Evolutionary conservation across 2,888 invertebrate species (phyloP), one percentile per base, ranked within the genome.

Genomic region (Epinotia ramella): DNA sequence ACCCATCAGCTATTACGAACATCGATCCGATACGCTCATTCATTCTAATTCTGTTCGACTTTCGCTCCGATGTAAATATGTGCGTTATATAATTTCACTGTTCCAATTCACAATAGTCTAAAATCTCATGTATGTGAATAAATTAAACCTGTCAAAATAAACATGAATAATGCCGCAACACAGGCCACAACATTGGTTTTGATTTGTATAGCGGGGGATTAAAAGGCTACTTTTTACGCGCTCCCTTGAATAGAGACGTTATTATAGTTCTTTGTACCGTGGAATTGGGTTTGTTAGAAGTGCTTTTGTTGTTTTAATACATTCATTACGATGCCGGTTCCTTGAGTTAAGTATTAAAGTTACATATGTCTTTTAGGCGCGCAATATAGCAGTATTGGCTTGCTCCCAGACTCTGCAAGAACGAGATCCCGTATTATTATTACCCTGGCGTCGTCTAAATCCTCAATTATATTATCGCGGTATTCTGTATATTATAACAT

Each of bases 291-390:
- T 64, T 67, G 53, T 53, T 53, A 53, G 53, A n/a, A 59, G 40
- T 70, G 63, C 64, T 24, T 69, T 49, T 70, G 63, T 63, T 53
- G 64, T 74, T 70, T 74, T 65, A 64, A 33, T 46, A 20, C 69
- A 57, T 46, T 74, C 49, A 73, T 56, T 44, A 59, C 69, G 28
- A 56, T 13, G 56, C 56, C 12, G 16, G 59, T 65, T 69, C 53
- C 53, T 33, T 65, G 20, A 46, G 69, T 73, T 64, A 65, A 69
- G 64, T 59, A 57, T 74, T 69, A 59, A 69, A 64, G 33, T 74
- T 59, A 70, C 64, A 49, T 65, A 69, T 74, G 70, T 74, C 59
- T n/a, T 65, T 65, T 59, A 4, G 24, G 64, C 69, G 70, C 74
- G 74, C 69, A 20, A 68, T 73, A n/a, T 53, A 53, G 53, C 53